Evolutionary conservation across 2,888 invertebrate species (phyloP), one percentile per base, ranked within the genome.

Genomic region (Fabriciana adippe): DNA sequence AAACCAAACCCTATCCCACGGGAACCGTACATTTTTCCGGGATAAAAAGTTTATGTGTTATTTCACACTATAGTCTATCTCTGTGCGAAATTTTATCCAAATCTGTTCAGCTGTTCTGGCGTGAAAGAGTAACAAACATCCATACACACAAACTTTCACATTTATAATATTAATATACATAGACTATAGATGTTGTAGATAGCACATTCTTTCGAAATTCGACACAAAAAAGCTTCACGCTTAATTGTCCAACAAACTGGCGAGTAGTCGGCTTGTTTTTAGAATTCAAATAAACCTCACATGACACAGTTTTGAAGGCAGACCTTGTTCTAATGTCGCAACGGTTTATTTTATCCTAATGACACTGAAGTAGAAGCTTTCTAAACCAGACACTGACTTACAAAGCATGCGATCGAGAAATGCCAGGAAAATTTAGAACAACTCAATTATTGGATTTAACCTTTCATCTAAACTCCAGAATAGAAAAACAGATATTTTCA

Each of bases 311-410:
- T 50, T 8, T 48, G 60, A 41, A 18, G 6, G 26, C 47, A 48
- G 66, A 66, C 69, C 69, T 69, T 66, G 69, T 59, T 41, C 55
- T 59, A 47, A 18, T 63, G 62, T 67, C 60, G 64, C 60, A 67
- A 69, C 59, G 50, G 60, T 59, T 63, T 64, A 64, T 69, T 69
- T 69, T 51, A 14, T 31, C 47, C 63, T 66, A 69, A 64, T 66
- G 64, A 31, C 66, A 45, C 47, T 48, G 50, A 54, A 21, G 65
- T n/a, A n/a, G 61, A 66, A 68, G 51, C 55, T 47, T 41, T 35
- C 21, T 31, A 11, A 53, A 18, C 35, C 53, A 14, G 47, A 54
- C 47, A 15, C 41, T 21, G 26, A 59, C 57, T 41, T 11, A 41
- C 15, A 18, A 50, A 31, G 15, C 48, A 55, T 21, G 45, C 54